Base-by-base conservation (phyloP, 2,888 invertebrate genomes). In the Tolmerus cingulatus region DNA sequence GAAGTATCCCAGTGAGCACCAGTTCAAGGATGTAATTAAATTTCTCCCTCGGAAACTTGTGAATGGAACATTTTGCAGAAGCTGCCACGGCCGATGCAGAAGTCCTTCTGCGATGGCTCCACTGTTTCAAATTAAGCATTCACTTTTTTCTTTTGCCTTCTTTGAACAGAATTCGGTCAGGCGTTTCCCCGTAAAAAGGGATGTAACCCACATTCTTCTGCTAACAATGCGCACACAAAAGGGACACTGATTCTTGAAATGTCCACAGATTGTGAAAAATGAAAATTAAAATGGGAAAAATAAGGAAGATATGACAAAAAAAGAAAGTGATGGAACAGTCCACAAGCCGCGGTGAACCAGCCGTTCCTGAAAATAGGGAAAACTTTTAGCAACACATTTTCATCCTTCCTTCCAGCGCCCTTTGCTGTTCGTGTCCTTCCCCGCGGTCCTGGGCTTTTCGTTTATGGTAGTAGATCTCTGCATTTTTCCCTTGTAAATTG, bases 11-110 rank as follows among this genome's bases (percentile, higher is more conserved):
- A 55, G 55, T 46, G 23, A 79, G 57, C 66, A 57, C 34, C 57
- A 82, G 57, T 66, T 66, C 57, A 82, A 57, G 57, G 57, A 82
- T 66, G 57, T 66, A 82, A 82, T 82, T 82, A 82, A 66, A 82
- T 82, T 57, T 57, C 82, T 82, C 57, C 66, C 57, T 55, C 37
- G 66, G 57, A 82, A 82, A 23, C 34, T 23, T 82, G 55, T 82
- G 34, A 57, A 82, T 57, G 57, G 82, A 82, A 37, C 34, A 66
- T 66, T 82, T 82, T 82, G 27, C 66, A 66, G 40, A 12, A 37
- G 19, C 19, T 57, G 34, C 82, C 34, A 19, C 57, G 34, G 37
- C 34, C 55, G 9, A 16, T 46, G 43, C 40, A 46, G 43, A 46
- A 46, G 27, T 37, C 37, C n/a, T 37, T 12, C 40, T 66, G 9